Evolutionary conservation across 1,140 invertebrate genomes (phyloP), one percentile per base, ranked within the genome.

Genomic region (Coenobita brevimanus): DNA sequence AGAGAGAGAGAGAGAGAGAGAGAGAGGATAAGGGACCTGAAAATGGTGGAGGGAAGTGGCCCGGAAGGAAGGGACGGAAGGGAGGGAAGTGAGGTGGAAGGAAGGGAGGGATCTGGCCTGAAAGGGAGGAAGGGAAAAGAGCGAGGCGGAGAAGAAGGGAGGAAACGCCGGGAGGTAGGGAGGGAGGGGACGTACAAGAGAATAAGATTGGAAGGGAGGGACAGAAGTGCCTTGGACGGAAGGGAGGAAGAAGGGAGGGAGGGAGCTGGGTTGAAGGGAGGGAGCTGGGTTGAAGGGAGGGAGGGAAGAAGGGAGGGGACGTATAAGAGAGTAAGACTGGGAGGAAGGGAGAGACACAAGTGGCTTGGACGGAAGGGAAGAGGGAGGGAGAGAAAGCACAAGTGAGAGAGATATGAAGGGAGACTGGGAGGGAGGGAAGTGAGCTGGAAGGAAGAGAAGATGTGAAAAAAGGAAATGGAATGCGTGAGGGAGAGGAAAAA

Each of bases 351-450:
- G 27, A 69, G 27, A 69, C 10, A 69, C 10, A 27, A 13, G 27
- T 8, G 64, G 10, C 21, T 8, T 33, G 4, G 43, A 64, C 30
- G 30, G 79, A 81, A 17, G 38, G 79, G 64, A 17, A 50, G 79
- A 64, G 57, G 50, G 79, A 64, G 57, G 41, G 57, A 64, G 57
- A 81, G 79, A 81, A n/a, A n/a, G n/a, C n/a, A n/a, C n/a, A n/a
- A n/a, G n/a, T n/a, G n/a, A n/a, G n/a, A n/a, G n/a, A n/a, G n/a
- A n/a, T n/a, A n/a, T n/a, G n/a, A n/a, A n/a, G n/a, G n/a, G n/a
- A n/a, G n/a, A n/a, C n/a, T n/a, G n/a, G n/a, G n/a, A n/a, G 78
- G n/a, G 78, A 80, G 78, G 33, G 46, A 64, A 60, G 50, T 38
- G 38, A 36, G 36, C 24, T 30, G 69, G 36, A 33, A 73, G 69